A percentile compares a stretch with the other conserved stretches of the same genome.
Evolutionary conservation across 35 echinoderm and acorn worm genomes (phyloP).

Genomic region (Holothuria glaberrima): DNA sequence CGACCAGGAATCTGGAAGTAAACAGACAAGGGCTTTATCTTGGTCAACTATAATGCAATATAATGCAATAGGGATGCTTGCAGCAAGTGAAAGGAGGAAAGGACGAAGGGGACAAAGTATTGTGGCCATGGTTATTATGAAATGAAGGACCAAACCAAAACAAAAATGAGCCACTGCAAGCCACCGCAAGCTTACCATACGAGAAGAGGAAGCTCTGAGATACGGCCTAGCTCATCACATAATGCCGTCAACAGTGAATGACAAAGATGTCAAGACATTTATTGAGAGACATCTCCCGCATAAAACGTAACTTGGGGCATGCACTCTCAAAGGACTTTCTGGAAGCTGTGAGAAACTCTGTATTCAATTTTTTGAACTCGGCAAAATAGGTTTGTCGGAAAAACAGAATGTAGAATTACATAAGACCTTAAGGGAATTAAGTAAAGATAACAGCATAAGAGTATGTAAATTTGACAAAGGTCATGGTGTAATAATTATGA

Average conservation of each 20-base stretch:
- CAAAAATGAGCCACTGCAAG: too few species aligned
- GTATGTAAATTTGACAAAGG: neutral
- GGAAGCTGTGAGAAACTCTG: neutral
- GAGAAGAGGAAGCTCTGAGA: slow-evolving; percentile 7
- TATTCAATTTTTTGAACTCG: too few species aligned
- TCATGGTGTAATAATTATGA: neutral
- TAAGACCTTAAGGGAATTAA: neutral
- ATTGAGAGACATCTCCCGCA: neutral
- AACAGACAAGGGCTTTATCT: too few species aligned
- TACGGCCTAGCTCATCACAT: neutral
- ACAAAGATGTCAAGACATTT: neutral
- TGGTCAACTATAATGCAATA: too few species aligned
- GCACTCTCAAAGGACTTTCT: neutral
- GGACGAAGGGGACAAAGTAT: too few species aligned
- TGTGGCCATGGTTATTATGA: too few species aligned
- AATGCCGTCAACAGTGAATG: neutral
- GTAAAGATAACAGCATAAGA: neutral
- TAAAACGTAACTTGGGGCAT: neutral
- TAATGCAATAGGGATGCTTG: too few species aligned
- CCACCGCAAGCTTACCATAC: neutral
- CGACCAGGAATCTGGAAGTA: too few species aligned
- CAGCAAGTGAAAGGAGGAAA: too few species aligned
- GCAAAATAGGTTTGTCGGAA: neutral
- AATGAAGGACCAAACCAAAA: too few species aligned
- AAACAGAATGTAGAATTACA: neutral